These are phyloP conservation scores for Smutsia gigantea DNA, from an alignment of 2,797 vertebrate species.

Conservation along the genomic window DNA sequence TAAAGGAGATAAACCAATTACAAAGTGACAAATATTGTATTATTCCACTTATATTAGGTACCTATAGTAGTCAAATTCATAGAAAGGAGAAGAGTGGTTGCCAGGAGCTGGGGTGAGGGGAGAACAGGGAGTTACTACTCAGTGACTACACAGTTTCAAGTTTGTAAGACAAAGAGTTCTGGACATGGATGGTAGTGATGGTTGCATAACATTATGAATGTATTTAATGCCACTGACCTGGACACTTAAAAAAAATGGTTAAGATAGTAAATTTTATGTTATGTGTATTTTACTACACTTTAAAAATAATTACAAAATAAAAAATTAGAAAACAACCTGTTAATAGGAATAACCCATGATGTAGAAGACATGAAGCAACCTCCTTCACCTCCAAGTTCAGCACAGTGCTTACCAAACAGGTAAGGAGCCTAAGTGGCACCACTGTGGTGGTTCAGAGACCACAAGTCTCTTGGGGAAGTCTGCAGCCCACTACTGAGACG, in stretches of 20 bases:
- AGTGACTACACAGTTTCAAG: not conserved
- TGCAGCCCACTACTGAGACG: not conserved
- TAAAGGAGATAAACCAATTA: not conserved
- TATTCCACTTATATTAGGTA: not conserved
- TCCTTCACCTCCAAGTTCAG: not conserved
- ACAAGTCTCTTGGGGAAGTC: not conserved
- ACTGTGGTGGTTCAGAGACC: not conserved
- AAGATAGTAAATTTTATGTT: not conserved
- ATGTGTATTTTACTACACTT: not conserved
- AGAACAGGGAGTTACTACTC: not conserved
- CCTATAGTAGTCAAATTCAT: not conserved
- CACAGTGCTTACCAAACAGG: not conserved
- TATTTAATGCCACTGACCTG: not conserved
- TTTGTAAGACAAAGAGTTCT: slow-evolving; percentile 11
- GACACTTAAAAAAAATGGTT: not conserved
- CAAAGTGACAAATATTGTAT: slow-evolving; percentile 7
- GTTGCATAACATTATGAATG: not conserved
- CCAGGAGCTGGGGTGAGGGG: not conserved
- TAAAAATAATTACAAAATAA: not conserved
- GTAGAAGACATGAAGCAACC: not conserved
- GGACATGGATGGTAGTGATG: not conserved
- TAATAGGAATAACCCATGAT: not conserved
- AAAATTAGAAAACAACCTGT: not conserved
- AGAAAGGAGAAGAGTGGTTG: not conserved
- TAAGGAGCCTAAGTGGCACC: not conserved